phyloP scores from a whole-genome alignment of 2,797 vertebrate species.

The Hozukius guyotensis region DNA sequence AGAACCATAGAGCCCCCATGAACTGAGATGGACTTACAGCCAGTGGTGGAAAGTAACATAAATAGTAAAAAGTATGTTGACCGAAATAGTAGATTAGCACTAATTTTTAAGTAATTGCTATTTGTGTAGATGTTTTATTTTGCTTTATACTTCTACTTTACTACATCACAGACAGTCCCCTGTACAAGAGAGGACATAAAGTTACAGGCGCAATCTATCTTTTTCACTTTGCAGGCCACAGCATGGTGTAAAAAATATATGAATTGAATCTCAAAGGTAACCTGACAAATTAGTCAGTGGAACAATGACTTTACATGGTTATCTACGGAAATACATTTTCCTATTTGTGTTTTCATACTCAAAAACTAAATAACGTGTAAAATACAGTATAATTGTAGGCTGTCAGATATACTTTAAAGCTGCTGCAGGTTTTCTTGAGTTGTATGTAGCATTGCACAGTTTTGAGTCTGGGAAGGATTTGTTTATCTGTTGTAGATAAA shows the following conservation, averaged over 20 bases:
- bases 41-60: background rate
- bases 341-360: background rate
- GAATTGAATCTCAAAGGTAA: no score
- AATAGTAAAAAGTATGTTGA: background rate
- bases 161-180: background rate
- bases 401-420: background rate
- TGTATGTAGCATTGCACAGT: background rate
- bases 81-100: background rate
- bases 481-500: background rate
- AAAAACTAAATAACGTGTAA: background rate
- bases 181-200: background rate
- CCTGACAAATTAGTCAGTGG: background rate
- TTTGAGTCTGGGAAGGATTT: background rate
- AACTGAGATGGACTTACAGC: background rate
- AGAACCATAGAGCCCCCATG: background rate
- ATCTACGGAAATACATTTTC: background rate
- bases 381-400: background rate
- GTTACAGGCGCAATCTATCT: background rate
- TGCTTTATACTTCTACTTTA: background rate
- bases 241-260: background rate
- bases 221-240: background rate
- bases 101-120: background rate
- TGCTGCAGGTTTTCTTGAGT: background rate
- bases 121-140: background rate
- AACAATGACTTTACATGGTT: background rate